Base-by-base conservation (phyloP, 2,797 vertebrate species). In the Lindbergichthys nudifrons region DNA sequence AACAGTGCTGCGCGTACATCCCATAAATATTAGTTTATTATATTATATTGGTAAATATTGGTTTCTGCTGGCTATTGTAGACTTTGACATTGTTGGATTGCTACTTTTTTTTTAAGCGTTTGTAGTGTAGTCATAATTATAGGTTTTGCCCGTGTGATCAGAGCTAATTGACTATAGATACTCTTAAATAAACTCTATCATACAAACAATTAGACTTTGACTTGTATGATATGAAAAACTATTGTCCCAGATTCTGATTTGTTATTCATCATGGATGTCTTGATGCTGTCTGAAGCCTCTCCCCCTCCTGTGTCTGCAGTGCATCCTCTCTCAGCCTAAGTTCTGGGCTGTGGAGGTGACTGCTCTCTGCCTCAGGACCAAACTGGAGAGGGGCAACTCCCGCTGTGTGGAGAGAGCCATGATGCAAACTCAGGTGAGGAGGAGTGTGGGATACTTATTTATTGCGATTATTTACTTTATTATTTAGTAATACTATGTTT, bases 271-370 rank as follows among this genome's bases (percentile, higher is more conserved):
- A 36, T 43, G 0, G 32, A 19, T 50, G 11, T 66, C 15, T 9
- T 54, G 14, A 57, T 16, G 8, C 8, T 21, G 21, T 30, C n/a
- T 67, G 19, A 61, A 26, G 10, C 16, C 13, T 65, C 23, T 5
- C 32, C 60, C 32, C 19, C 52, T 0, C 67, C 19, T 87, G 2
- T 51, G 6, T 67, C 43, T 75, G 4, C 92, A 99, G 98, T 97
- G 95, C 81, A 84, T 99, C 65, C 94, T 99, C 77, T 97, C 96
- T 56, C 97, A 98, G 90, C 97, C 97, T 0, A 97, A 97, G 87
- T 98, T 98, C 91, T 99, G 97, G 97, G 95, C 96, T 1, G 89
- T 99, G 82, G 95, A 98, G 82, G 97, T 97, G 0, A 93, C 97
- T 1, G 95, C 96, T 0, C 92, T 99, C 23, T 94, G 95, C 57